phyloP scores from a whole-genome alignment of 1,140 invertebrate species.

The Apis mellifera region DNA sequence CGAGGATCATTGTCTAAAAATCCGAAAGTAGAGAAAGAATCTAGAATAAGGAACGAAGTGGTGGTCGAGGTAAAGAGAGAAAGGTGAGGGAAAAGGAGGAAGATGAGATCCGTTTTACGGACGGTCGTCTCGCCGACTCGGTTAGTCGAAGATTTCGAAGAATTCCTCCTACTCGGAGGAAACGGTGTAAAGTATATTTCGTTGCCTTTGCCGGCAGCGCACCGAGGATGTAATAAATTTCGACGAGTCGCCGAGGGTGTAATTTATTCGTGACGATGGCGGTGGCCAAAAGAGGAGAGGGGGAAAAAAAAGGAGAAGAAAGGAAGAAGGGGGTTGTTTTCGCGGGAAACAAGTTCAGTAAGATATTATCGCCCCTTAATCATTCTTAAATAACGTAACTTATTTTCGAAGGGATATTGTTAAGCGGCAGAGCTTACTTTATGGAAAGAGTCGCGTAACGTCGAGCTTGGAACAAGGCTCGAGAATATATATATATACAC shows the following conservation, averaged over 20 bases:
- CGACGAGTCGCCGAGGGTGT: not conserved
- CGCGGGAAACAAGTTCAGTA: not conserved
- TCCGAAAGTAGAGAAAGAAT: not conserved
- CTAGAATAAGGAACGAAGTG: no score
- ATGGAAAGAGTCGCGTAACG: no score
- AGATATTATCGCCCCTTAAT: not conserved
- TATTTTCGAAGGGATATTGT: not conserved
- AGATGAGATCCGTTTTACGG: not conserved
- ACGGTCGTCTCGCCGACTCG: not conserved
- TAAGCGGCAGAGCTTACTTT: not conserved
- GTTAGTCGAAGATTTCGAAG: not conserved
- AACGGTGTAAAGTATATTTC: not conserved
- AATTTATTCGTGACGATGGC: slow-evolving; percentile 2
- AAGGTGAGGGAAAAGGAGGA: not conserved
- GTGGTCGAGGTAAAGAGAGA: not conserved
- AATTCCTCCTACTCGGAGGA: not conserved
- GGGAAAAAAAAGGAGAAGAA: not conserved
- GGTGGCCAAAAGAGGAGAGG: no score
- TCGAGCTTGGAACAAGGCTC: not conserved
- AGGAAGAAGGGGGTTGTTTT: not conserved
- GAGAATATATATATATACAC: not conserved
- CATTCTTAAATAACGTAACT: slow-evolving; percentile 2
- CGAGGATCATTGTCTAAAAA: not conserved
- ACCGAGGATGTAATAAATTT: slow-evolving; percentile 13
- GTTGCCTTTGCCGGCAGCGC: no score